Evolutionary conservation across 2,888 invertebrate species (phyloP).

Genomic region (Uropetala carovei): DNA sequence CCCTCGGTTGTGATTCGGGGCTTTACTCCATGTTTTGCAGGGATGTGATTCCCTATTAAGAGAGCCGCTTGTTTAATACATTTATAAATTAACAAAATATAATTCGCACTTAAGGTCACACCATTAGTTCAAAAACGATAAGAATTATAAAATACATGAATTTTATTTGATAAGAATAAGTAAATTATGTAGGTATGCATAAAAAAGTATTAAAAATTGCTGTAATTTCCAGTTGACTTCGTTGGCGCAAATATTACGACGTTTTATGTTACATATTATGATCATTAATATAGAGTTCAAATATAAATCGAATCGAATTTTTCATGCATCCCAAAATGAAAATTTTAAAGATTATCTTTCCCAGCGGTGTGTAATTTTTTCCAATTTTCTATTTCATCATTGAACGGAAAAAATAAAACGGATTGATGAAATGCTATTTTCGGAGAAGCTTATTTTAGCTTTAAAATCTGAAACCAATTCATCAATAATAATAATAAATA

Average conservation of each 20-base stretch:
- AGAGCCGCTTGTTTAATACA: not conserved
- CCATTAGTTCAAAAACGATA: not conserved
- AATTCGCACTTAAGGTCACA: not conserved
- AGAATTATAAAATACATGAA: not conserved
- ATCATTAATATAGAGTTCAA: not conserved
- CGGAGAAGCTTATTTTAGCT: not conserved
- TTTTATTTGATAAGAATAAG: not conserved
- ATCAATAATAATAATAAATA: too few relatives aligned
- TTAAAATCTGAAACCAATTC: too few relatives aligned
- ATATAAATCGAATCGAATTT: not conserved
- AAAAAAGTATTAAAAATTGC: not conserved
- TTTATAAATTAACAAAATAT: too few relatives aligned
- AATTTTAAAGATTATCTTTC: not conserved
- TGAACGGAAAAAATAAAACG: not conserved
- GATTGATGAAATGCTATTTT: not conserved
- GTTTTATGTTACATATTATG: too few relatives aligned
- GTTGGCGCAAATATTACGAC: too few relatives aligned
- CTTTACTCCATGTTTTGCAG: not conserved
- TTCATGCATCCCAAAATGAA: not conserved
- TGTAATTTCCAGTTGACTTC: not conserved
- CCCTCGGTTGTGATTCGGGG: not conserved
- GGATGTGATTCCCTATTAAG: not conserved
- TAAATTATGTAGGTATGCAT: not conserved
- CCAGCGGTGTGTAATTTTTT: not conserved
- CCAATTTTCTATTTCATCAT: not conserved